Base-by-base conservation (phyloP, 2,888 invertebrate genomes). In the Lamellibrachia columna region DNA sequence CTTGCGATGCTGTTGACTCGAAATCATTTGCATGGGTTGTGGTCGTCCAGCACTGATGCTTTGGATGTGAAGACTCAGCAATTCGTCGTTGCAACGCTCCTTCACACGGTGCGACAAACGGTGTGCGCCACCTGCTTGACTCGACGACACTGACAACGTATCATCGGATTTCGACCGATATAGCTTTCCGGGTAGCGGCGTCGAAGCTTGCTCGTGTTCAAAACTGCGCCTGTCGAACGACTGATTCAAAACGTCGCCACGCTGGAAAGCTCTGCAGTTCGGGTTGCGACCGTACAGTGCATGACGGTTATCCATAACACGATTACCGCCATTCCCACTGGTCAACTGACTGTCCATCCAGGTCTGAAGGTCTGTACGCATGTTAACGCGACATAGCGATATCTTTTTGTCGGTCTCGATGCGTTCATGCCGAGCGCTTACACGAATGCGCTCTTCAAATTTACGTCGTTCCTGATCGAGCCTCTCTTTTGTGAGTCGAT, bases 401-500 rank as follows among this genome's bases (percentile, higher is more conserved):
- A 95, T 93, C 53, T 94, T 92, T 96, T 97, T 7, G 96, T 95
- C 97, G 96, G 95, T 97, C 97, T 22, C 97, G 97, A 92, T 96
- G 95, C 94, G 97, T 96, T 95, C 97, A 97, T 92, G 97, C 1
- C 91, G n/a, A 9, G n/a, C 55, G 8, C 92, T 90, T 7, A 53
- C 97, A 97, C 94, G 97, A 97, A 90, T 98, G 97, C 94, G 98
- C 97, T 97, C 97, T 92, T 97, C 96, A 95, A 98, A 97, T 93
- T 97, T 96, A 0, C 97, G 97, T 94, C 97, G 97, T 95, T 98
- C 98, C 0, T 97, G 97, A 1, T 97, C 97, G 1, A 98, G 97
- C 93, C 97, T 97, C 94, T 97, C 97, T 0, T 98, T 98, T 9
- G 95, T 95, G 93, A 95, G 94, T 90, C 94, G 94, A 91, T 96